Evolutionary conservation across 2,888 invertebrate genomes (phyloP).

Genomic region (Meiosimyza platycephala): DNA sequence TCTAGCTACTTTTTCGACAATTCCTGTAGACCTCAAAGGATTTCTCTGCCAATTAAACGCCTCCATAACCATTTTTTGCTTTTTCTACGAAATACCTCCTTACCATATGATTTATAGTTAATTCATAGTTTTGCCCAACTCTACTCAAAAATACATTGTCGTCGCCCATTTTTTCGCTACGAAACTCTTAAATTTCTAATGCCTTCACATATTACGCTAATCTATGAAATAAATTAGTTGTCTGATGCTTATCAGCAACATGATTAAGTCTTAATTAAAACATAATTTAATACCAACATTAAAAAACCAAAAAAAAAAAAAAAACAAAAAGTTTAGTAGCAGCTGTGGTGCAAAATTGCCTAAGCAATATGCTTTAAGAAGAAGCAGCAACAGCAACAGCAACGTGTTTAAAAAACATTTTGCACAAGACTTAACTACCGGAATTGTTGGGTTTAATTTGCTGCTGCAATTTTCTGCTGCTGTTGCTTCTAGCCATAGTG

Average conservation of each 20-base stretch:
- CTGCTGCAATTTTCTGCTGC: neutral
- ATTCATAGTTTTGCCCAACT: too few species aligned
- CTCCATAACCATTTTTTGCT: too few species aligned
- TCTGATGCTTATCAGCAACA: slow-evolving; percentile 58
- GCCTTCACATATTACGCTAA: slow-evolving; percentile 32
- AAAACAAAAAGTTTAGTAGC: neutral
- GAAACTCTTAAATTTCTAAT: neutral
- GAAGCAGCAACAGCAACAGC: slow-evolving; percentile 30
- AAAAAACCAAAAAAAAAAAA: neutral
- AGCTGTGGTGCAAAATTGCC: slow-evolving; percentile 49
- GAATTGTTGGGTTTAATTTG: slow-evolving; percentile 19
- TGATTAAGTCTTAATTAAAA: slow-evolving; percentile 64
- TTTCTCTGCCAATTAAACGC: too few species aligned
- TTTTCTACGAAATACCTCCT: too few species aligned
- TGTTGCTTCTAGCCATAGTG: neutral
- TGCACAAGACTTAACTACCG: slow-evolving; percentile 21
- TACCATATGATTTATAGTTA: too few species aligned
- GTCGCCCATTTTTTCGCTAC: too few species aligned
- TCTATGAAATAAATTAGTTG: slow-evolving; percentile 35
- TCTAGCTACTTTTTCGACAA: too few species aligned
- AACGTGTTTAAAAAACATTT: slow-evolving; percentile 22
- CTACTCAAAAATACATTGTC: too few species aligned
- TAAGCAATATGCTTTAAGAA: slow-evolving; percentile 24
- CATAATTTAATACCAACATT: slow-evolving; percentile 39
- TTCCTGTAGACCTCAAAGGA: too few species aligned